These are phyloP conservation scores for Xerus inauris DNA, from an alignment of 2,113 vertebrate species.

Conservation along the genomic window DNA sequence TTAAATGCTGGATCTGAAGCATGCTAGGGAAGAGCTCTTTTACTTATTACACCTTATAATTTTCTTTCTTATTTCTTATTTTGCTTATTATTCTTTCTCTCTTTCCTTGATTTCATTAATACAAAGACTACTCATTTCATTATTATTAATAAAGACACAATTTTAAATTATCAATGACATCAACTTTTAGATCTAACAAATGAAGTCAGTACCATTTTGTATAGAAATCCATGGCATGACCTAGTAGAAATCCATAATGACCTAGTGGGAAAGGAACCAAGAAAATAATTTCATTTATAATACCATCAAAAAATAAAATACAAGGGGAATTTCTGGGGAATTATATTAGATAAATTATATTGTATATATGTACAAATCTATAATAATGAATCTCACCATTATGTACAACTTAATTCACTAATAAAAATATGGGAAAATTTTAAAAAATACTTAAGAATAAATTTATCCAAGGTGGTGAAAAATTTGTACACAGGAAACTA, in stretches of 20 bases:
- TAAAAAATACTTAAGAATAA: not conserved
- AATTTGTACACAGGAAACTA: not conserved
- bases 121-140: not conserved
- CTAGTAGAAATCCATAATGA: not conserved
- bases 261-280: not conserved
- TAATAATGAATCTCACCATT: too few species aligned
- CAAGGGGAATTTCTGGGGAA: too few species aligned
- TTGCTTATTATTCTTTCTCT: not conserved
- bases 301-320: not conserved
- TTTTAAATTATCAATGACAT: not conserved
- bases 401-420: too few species aligned
- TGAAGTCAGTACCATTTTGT: not conserved
- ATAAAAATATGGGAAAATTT: too few species aligned
- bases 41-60: too few species aligned
- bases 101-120: conserved; percentile 12
- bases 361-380: too few species aligned
- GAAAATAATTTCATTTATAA: not conserved
- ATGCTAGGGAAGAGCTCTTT: not conserved
- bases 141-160: not conserved
- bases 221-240: not conserved
- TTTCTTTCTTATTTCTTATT: not conserved
- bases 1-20: not conserved
- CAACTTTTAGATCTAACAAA: not conserved
- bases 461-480: not conserved
- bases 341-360: too few species aligned